Evolutionary conservation across 53 echinoderm and acorn worm species (phyloP).

Genomic region (Astropecten irregularis): DNA sequence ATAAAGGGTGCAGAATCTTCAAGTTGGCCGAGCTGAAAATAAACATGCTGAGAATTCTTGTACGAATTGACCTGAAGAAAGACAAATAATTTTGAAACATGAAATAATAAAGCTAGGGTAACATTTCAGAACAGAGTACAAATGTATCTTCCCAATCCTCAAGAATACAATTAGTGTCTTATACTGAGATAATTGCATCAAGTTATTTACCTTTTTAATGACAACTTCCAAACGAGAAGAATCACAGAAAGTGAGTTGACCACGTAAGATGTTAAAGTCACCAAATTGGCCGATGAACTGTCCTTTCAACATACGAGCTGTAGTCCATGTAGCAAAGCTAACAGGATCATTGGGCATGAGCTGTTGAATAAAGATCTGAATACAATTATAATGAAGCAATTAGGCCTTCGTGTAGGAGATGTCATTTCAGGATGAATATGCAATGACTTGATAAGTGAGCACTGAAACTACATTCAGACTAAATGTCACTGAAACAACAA

Average conservation of each 20-base stretch:
- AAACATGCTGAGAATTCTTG: neutral
- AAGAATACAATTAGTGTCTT: too few relatives aligned
- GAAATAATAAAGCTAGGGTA: too few relatives aligned
- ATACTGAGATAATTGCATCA: too few relatives aligned
- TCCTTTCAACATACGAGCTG: neutral
- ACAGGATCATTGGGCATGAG: neutral
- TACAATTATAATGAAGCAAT: too few relatives aligned
- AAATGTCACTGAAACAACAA: too few relatives aligned
- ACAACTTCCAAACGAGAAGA: neutral
- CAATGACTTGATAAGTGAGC: too few relatives aligned
- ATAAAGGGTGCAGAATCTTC: neutral
- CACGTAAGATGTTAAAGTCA: constrained; percentile 30
- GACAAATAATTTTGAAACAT: neutral
- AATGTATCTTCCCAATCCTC: too few relatives aligned
- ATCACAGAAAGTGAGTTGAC: neutral
- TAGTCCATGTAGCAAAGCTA: neutral
- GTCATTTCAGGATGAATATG: too few relatives aligned
- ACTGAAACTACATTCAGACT: too few relatives aligned
- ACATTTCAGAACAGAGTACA: too few relatives aligned
- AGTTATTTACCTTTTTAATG: constrained; percentile 55
- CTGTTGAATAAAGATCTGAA: neutral
- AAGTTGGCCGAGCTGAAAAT: neutral
- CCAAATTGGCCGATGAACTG: constrained; percentile 17
- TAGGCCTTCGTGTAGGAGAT: too few relatives aligned
- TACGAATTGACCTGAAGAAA: neutral